A percentile compares a stretch with the other conserved stretches of the same genome.
Conservation (phyloP, 2,888 invertebrate species). For the Orthonevra nobilis region DNA sequence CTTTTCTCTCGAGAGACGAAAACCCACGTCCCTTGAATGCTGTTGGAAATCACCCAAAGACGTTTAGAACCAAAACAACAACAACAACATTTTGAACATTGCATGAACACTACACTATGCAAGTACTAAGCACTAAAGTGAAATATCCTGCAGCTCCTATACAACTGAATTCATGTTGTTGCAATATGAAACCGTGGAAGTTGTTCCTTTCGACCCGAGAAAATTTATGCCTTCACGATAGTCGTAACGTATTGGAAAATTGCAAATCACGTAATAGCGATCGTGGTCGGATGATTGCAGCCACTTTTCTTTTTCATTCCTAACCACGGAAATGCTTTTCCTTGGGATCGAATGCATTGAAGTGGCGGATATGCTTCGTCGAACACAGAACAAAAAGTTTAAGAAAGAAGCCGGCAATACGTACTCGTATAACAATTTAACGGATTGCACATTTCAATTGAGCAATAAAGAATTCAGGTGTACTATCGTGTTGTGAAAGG, state of each 20-base stretch:
- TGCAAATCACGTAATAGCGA: slow-evolving; percentile 75
- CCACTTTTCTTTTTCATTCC: slow-evolving; percentile 19
- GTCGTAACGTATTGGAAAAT: slow-evolving; percentile 73
- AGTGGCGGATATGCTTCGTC: not conserved
- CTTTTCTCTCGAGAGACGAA: slow-evolving; percentile 11
- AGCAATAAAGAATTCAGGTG: slow-evolving; percentile 22
- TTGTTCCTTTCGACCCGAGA: slow-evolving; percentile 33
- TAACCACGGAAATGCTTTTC: slow-evolving; percentile 6
- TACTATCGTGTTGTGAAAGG: not conserved
- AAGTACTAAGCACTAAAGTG: too few relatives aligned
- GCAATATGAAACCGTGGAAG: slow-evolving; percentile 7
- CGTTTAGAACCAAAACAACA: slow-evolving; percentile 1
- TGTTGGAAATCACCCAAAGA: not conserved
- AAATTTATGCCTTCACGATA: slow-evolving; percentile 52
- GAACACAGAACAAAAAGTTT: not conserved
- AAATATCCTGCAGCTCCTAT: too few relatives aligned
- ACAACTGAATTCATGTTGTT: slow-evolving; percentile 6
- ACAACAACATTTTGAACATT: too few relatives aligned
- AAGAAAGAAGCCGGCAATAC: too few relatives aligned
- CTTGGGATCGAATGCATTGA: slow-evolving; percentile 1
- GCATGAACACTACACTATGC: too few relatives aligned
- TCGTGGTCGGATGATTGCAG: slow-evolving; percentile 36
- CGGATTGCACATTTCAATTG: slow-evolving; percentile 35
- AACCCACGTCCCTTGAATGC: slow-evolving; percentile 4
- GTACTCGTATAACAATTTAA: too few relatives aligned